Percentiles rank a stretch among this genome's conserved stretches.
phyloP scores from a whole-genome alignment of 2,888 invertebrate genomes.

The Villa cingulata region DNA sequence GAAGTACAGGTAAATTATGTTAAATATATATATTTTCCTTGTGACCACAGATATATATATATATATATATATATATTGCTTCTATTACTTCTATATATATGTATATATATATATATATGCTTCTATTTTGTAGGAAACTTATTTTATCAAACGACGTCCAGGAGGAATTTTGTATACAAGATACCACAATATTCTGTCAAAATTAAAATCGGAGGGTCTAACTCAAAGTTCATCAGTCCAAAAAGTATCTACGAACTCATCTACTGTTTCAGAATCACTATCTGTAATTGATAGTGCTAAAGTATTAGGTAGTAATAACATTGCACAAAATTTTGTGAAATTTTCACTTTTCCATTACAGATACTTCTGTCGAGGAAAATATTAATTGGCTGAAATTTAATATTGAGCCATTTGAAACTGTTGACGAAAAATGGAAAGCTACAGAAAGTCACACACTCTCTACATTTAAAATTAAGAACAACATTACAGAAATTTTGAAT shows the following conservation, averaged over 20 bases:
- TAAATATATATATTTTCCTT: too few species aligned
- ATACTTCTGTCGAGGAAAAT: background rate
- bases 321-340: background rate
- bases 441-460: background rate
- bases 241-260: background rate
- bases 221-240: background rate
- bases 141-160: background rate
- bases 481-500: background rate
- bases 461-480: background rate
- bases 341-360: background rate
- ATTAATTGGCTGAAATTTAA: background rate
- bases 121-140: background rate
- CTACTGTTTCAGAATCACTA: background rate
- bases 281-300: too few species aligned
- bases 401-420: background rate
- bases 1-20: background rate
- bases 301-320: background rate
- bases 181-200: background rate
- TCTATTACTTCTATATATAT: too few species aligned
- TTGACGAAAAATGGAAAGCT: background rate
- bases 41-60: background rate
- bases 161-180: background rate
- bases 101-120: too few species aligned
- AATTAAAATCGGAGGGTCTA: background rate
- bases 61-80: too few species aligned